Evolutionary conservation across 2,888 invertebrate species (phyloP).

Genomic region (Cerceris ruficornis): DNA sequence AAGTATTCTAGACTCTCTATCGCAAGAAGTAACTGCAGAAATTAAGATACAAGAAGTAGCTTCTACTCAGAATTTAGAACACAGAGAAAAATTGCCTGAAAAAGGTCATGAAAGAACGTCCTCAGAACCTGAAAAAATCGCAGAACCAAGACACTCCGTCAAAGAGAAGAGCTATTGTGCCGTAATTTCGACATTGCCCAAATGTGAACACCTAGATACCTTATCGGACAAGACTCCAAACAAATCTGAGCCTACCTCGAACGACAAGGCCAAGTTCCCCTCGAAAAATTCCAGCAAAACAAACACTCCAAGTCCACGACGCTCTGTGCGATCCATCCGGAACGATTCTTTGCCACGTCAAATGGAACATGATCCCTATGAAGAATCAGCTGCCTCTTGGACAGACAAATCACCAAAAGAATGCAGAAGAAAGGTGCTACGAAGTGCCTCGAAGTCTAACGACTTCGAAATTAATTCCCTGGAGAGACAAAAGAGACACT

Average conservation of each 20-base stretch:
- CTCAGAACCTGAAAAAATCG: neutral
- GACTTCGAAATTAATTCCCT: slow-evolving; percentile 68
- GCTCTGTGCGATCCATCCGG: too few relatives aligned
- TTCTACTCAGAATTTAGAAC: too few relatives aligned
- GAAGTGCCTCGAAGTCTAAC: slow-evolving; percentile 70
- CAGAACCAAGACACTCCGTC: neutral
- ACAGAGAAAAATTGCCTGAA: too few relatives aligned
- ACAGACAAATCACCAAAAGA: slow-evolving; percentile 1
- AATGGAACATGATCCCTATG: neutral
- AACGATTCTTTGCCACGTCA: too few relatives aligned
- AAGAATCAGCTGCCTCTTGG: neutral
- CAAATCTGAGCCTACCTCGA: too few relatives aligned
- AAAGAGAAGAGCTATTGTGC: slow-evolving; percentile 54
- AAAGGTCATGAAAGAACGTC: neutral
- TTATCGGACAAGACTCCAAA: neutral
- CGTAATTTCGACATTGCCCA: slow-evolving; percentile 75
- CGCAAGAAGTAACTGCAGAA: too few relatives aligned
- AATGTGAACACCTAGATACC: slow-evolving; percentile 67
- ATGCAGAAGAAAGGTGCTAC: slow-evolving; percentile 29
- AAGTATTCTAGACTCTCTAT: too few relatives aligned
- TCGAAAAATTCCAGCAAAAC: too few relatives aligned
- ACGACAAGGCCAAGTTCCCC: too few relatives aligned
- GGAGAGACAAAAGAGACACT: slow-evolving; percentile 65
- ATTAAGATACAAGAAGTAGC: too few relatives aligned
- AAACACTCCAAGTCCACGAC: too few relatives aligned